A percentile compares a stretch with the other conserved stretches of the same genome.
Conservation (phyloP, 2,888 invertebrate genomes). For the Nymphalis polychloros region DNA sequence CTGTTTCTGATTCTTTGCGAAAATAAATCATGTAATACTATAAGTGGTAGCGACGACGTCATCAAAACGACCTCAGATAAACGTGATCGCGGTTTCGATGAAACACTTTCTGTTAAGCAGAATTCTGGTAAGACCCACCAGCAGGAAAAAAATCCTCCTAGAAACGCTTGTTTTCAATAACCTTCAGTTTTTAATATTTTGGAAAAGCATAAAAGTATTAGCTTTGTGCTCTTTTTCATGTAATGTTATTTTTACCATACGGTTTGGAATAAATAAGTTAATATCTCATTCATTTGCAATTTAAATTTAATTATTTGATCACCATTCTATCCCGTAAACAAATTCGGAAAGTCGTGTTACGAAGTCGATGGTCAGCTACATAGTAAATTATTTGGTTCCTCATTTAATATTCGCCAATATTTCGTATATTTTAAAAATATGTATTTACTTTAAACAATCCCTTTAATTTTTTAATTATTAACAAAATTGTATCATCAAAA, state of each 20-base stretch:
- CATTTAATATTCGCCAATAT: no score
- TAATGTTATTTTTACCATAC: no score
- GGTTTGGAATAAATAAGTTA: neutral
- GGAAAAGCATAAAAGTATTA: neutral
- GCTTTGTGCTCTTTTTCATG: no score
- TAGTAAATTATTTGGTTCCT: no score
- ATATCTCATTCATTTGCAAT: neutral
- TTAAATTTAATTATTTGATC: no score
- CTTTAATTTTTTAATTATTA: no score
- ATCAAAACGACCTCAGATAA: constrained; percentile 51
- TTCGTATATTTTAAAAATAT: no score
- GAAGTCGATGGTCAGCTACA: no score
- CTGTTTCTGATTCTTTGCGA: neutral
- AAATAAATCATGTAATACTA: constrained; percentile 32
- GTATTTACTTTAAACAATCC: no score
- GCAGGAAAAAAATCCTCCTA: constrained; percentile 53
- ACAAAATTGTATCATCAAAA: no score
- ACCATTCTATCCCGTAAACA: no score
- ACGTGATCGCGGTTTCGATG: constrained; percentile 64
- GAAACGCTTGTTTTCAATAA: constrained; percentile 23
- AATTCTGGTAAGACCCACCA: constrained; percentile 53
- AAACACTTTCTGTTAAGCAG: constrained; percentile 66
- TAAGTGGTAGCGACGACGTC: constrained; percentile 34
- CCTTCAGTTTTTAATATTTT: constrained; percentile 6
- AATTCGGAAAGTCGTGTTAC: no score